Base-by-base conservation (phyloP, 2,888 invertebrate genomes). In the Parnassius orleans region DNA sequence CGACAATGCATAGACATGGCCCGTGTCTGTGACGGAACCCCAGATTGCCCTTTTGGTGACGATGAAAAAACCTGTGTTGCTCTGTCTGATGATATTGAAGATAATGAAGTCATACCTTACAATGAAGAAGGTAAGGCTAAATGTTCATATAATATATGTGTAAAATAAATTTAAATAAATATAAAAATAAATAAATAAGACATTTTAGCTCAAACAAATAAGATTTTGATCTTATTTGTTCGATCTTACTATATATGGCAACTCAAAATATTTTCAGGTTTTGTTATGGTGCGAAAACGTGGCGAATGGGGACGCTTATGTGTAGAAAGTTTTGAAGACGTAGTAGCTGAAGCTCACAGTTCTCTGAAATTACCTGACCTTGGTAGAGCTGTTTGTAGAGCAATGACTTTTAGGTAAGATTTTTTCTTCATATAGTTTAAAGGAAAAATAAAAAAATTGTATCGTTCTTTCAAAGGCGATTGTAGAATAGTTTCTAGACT, bases 251-350 rank as follows among this genome's bases (percentile, higher is more conserved):
- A 19, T 19, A 19, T n/a, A n/a, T 24, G 33, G 1, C 7, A 33
- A 7, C 1, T n/a, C 24, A 33, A 47, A 43, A 43, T 50, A 47
- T 44, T 78, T 78, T 47, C 72, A 92, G 96, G 96, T 41, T 95
- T 93, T 72, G 90, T 96, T 43, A 95, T 95, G 93, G 94, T 96
- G 1, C 90, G 95, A 46, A 95, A 95, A 75, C 93, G 94, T 69
- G 96, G 96, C 0, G 90, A 92, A 55, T 96, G 96, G 96, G 96
- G 96, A 7, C 95, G 95, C 76, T 84, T 96, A 5, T 96, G 96
- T 71, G 92, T 95, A 15, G 94, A 95, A 66, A 94, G 94, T 67
- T 94, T 95, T 73, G 90, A 93, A 53, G 92, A 93, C 67, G 92
- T 94, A 0, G 90, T 93, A 2, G 84, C 91, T 46, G 88, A 92